phyloP scores from a whole-genome alignment of 2,797 vertebrate species.

The Octomys mimax region DNA sequence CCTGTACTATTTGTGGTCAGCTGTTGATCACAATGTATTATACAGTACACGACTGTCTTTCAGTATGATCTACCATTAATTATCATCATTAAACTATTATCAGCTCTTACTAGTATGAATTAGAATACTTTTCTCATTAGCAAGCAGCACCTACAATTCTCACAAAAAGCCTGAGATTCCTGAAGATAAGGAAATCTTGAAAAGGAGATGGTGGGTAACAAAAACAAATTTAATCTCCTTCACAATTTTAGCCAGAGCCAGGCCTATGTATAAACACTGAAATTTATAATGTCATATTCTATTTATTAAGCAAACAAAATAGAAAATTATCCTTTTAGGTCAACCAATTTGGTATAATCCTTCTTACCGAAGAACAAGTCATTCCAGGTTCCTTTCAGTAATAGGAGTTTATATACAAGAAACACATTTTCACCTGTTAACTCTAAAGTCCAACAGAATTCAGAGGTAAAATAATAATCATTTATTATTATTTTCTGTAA shows the following conservation, averaged over 20 bases:
- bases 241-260: not conserved
- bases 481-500: not conserved
- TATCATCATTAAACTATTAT: not conserved
- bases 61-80: not conserved
- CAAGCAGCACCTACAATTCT: not conserved
- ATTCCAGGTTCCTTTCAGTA: not conserved
- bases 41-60: not conserved
- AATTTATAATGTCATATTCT: not conserved
- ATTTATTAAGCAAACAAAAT: conserved; percentile 38
- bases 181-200: not conserved
- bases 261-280: not conserved
- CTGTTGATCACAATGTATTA: not conserved
- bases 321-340: conserved; percentile 32
- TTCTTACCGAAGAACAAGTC: not conserved
- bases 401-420: not conserved
- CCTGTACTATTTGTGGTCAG: not conserved
- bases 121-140: conserved; percentile 25
- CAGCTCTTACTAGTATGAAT: conserved; percentile 1
- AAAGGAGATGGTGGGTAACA: not conserved
- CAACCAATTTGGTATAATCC: not conserved
- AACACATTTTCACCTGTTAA: not conserved
- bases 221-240: not conserved
- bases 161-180: not conserved
- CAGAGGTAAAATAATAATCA: conserved; percentile 10
- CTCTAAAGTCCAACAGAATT: not conserved